Evolutionary conservation across 2,113 vertebrate species (phyloP), one percentile per base, ranked within the genome.

Genomic region (Porphyrio hochstetteri): DNA sequence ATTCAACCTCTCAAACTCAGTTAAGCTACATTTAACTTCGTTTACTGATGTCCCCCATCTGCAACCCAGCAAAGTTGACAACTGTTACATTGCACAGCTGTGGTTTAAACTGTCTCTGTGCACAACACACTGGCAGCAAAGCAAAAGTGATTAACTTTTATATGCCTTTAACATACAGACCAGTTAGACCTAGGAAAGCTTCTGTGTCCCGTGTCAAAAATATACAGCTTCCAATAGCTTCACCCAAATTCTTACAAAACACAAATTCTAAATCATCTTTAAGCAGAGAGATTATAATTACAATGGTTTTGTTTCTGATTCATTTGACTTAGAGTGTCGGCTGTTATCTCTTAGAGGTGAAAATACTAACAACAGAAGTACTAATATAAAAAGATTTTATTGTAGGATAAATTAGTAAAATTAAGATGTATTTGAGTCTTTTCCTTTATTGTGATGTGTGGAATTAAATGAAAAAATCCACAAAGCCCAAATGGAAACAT

Each of bases 41-140:
- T 96, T 97, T 89, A 92, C 67, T 86, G 70, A 97, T 50, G 79
- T 92, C 76, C 95, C 96, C 97, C 96, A 98, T 97, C 93, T 98
- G 97, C 88, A 96, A 91, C n/a, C 75, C 96, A 97, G 95, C 94
- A 84, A 97, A 97, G 90, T 97, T 97, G 97, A 96, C 85, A 96
- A 96, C 57, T 89, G 69, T 88, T 96, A 75, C 5, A 2, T 57
- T 48, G 74, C 78, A 88, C 96, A 98, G 96, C 97, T 97, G 97
- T 94, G 76, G 35, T 91, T 97, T 96, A 96, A 95, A 96, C 79
- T 67, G 16, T 94, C 28, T 95, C 92, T 36, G 28, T 84, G 95
- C 67, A 95, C 65, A 97, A 91, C 72, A 90, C 40, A 63, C 53
- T 94, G 95, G 93, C 95, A 97, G 90, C 70, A 94, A 82, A 91